Conservation (phyloP, 2,113 vertebrate species). For the Polypterus senegalus region DNA sequence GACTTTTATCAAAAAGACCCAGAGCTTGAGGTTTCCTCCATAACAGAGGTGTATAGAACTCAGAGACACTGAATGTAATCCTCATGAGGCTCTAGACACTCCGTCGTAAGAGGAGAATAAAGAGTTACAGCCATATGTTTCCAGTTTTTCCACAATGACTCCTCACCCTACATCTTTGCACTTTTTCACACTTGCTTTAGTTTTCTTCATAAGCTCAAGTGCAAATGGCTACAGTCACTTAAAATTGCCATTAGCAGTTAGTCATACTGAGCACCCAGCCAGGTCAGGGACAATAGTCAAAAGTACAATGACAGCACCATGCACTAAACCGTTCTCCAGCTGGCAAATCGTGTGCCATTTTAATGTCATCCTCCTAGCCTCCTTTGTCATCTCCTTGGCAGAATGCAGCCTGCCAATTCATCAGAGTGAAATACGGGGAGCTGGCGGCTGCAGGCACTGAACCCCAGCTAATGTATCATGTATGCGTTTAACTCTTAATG, state of each 20-base stretch:
- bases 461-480: slow-evolving; percentile 55
- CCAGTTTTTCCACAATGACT: no score
- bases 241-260: slow-evolving; percentile 25
- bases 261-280: slow-evolving; percentile 17
- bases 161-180: no score
- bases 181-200: no score
- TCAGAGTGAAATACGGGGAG: slow-evolving; percentile 44
- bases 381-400: slow-evolving; percentile 19
- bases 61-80: no score
- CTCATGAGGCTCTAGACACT: no score
- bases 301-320: slow-evolving; percentile 32
- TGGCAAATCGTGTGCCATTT: slow-evolving; percentile 31
- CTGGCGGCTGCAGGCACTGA: slow-evolving; percentile 32
- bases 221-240: neutral
- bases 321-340: slow-evolving; percentile 40
- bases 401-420: slow-evolving; percentile 47
- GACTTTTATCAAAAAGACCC: no score
- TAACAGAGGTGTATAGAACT: no score
- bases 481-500: slow-evolving; percentile 66
- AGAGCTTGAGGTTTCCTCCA: no score
- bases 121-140: no score
- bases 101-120: no score
- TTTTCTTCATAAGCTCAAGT: no score
- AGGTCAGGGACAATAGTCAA: slow-evolving; percentile 36
- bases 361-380: slow-evolving; percentile 32